A percentile compares a stretch with the other conserved stretches of the same genome.
Conservation (phyloP, 2,113 vertebrate genomes). For the Ivindomyrus marchei region DNA sequence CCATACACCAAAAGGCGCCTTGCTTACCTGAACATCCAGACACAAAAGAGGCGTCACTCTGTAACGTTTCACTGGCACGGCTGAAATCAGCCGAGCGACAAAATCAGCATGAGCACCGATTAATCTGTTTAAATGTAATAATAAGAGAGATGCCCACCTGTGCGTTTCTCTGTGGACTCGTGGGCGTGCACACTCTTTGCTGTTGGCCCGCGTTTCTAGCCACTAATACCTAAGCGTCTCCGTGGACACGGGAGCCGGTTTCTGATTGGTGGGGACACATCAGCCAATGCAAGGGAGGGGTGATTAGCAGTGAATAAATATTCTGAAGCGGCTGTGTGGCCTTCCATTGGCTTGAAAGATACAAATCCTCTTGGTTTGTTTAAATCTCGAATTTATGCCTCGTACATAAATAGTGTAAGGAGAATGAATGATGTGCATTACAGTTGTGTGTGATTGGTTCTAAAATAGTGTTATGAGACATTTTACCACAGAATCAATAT, state of each 20-base stretch:
- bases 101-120: not conserved
- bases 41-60: not conserved
- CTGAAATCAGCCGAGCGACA: not conserved
- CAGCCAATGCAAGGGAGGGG: not conserved
- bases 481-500: not conserved
- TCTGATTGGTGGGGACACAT: not conserved
- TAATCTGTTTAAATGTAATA: not conserved
- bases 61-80: not conserved
- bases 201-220: not conserved
- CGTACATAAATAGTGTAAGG: not conserved
- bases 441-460: not conserved
- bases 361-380: constrained; percentile 4
- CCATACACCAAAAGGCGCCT: not conserved
- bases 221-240: not conserved
- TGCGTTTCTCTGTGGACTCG: not conserved
- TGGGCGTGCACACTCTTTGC: not conserved
- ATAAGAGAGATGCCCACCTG: not conserved
- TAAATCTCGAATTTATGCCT: constrained; percentile 5
- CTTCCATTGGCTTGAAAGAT: not conserved
- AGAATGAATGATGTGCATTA: not conserved
- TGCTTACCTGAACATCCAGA: not conserved
- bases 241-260: not conserved
- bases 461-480: not conserved
- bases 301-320: not conserved
- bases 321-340: not conserved